These are phyloP conservation scores for Battus philenor DNA, from an alignment of 1,140 invertebrate genomes.

Conservation along the genomic window DNA sequence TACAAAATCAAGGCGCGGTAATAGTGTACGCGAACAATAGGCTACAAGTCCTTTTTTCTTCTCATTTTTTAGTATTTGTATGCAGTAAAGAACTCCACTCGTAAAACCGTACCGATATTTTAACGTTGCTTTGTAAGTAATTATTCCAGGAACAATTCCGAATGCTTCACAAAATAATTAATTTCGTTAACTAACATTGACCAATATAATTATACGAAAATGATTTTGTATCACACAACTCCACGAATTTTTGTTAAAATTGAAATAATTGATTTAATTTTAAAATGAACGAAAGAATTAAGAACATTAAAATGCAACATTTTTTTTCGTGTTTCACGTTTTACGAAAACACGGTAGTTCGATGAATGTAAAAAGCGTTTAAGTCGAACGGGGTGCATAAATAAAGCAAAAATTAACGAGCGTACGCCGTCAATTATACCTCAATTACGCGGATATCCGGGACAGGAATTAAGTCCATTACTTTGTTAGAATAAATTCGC, in stretches of 20 bases:
- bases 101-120: constrained; percentile 27
- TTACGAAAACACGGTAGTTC: too few species aligned
- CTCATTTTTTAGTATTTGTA: constrained; percentile 26
- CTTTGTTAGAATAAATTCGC: constrained; percentile 15
- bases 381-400: constrained; percentile 3
- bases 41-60: constrained; percentile 18
- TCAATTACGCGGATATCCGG: constrained; percentile 13
- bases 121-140: constrained; percentile 9
- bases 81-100: constrained; percentile 21
- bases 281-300: too few species aligned
- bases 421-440: constrained; percentile 3
- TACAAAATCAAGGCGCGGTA: constrained; percentile 27
- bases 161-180: background rate
- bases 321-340: too few species aligned
- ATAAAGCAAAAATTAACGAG: background rate
- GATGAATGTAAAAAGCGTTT: background rate
- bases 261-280: too few species aligned
- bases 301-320: too few species aligned
- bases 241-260: too few species aligned
- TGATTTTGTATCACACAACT: too few species aligned
- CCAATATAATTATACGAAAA: background rate
- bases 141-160: background rate
- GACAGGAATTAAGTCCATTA: constrained; percentile 10
- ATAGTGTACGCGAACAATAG: constrained; percentile 31
- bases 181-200: too few species aligned